These are phyloP conservation scores for Drosophila ficusphila DNA, from an alignment of 1,140 invertebrate species.

Conservation along the genomic window DNA sequence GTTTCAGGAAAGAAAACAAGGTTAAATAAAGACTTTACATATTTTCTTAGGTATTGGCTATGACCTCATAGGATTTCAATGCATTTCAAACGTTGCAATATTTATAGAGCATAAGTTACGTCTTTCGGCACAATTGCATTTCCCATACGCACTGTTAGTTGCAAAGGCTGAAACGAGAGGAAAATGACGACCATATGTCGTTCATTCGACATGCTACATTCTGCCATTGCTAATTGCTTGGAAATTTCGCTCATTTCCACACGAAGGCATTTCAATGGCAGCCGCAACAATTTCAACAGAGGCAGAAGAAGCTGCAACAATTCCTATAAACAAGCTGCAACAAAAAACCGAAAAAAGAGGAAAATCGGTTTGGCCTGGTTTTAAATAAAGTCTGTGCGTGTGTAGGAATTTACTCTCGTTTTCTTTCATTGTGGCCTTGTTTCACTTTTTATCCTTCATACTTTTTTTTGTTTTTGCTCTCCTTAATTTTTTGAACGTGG, in stretches of 20 bases:
- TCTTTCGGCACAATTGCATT: neutral
- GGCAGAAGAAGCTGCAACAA: conserved; percentile 46
- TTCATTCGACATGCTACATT: conserved; percentile 29
- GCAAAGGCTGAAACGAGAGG: neutral
- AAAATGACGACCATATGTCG: conserved; percentile 23
- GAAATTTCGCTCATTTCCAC: conserved; percentile 79
- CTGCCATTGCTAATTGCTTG: conserved; percentile 69
- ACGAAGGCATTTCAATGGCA: conserved; percentile 67
- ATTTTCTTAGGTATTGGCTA: too few species aligned
- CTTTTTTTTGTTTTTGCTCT: conserved; percentile 11
- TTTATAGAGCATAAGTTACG: neutral
- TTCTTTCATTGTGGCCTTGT: conserved; percentile 25
- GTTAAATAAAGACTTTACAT: too few species aligned
- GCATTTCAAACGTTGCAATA: too few species aligned
- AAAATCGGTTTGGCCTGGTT: conserved; percentile 55
- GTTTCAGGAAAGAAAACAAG: too few species aligned
- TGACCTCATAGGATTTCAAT: too few species aligned
- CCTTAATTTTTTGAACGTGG: conserved; percentile 32
- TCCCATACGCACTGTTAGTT: conserved; percentile 23
- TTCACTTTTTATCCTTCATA: conserved; percentile 3
- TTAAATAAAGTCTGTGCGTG: conserved; percentile 46
- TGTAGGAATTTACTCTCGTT: conserved; percentile 46
- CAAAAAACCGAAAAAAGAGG: conserved; percentile 1
- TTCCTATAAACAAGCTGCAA: conserved; percentile 40
- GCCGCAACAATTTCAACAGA: conserved; percentile 59